Evolutionary conservation across 2,113 vertebrate species (phyloP).

Genomic region (Lophotis ruficrista): DNA sequence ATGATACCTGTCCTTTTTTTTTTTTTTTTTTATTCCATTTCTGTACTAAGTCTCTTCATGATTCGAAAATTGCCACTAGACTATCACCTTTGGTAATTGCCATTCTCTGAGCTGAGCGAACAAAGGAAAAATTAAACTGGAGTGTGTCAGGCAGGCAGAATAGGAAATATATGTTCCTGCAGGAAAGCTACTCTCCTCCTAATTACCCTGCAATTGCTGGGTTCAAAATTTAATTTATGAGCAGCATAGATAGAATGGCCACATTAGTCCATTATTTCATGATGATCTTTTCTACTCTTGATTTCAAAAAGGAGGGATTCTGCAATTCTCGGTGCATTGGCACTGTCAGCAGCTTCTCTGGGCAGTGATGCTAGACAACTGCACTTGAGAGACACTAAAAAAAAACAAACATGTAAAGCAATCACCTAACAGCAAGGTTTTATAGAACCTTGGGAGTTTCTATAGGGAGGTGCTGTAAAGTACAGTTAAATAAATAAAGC

Average conservation of each 20-base stretch:
- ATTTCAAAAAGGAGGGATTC: not conserved
- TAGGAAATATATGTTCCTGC: slow-evolving; percentile 57
- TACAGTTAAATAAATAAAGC: not conserved
- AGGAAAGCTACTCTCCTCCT: slow-evolving; percentile 53
- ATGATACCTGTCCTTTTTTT: slow-evolving; percentile 45
- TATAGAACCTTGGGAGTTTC: not conserved
- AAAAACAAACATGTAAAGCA: not conserved
- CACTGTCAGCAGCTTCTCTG: not conserved
- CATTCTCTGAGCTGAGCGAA: slow-evolving; percentile 44
- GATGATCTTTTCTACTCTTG: slow-evolving; percentile 5
- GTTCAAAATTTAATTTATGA: slow-evolving; percentile 66
- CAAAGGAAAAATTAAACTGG: slow-evolving; percentile 63
- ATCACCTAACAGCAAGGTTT: not conserved
- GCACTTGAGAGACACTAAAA: not conserved
- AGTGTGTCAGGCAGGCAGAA: slow-evolving; percentile 53
- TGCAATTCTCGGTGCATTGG: not conserved
- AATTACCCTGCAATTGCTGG: slow-evolving; percentile 60
- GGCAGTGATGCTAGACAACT: not conserved
- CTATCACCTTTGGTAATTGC: slow-evolving; percentile 46
- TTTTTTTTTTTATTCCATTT: not conserved
- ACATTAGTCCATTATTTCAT: slow-evolving; percentile 49
- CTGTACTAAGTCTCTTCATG: slow-evolving; percentile 41
- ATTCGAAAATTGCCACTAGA: slow-evolving; percentile 50
- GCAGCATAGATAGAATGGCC: slow-evolving; percentile 36
- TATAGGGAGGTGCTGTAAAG: not conserved